Evolutionary conservation across 2,888 invertebrate species (phyloP).

Genomic region (Malacosoma neustria): DNA sequence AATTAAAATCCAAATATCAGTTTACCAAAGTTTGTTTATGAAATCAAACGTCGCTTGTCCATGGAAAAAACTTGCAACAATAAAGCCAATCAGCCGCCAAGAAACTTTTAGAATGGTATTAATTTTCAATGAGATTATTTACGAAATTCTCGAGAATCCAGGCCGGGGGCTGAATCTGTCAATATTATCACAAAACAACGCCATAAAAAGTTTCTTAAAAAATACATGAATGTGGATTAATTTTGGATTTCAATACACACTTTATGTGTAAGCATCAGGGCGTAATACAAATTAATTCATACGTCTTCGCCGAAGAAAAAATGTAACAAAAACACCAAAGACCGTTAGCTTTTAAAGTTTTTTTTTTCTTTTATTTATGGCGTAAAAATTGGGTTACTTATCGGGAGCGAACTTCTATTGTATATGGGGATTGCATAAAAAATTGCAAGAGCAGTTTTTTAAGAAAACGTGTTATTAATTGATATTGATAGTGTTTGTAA

Average conservation of each 20-base stretch:
- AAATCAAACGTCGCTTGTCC: constrained; percentile 42
- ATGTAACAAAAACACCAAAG: constrained; percentile 26
- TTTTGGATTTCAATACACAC: constrained; percentile 67
- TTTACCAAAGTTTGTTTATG: constrained; percentile 37
- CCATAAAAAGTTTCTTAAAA: constrained; percentile 28
- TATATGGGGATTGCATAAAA: constrained; percentile 35
- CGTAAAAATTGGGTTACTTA: constrained; percentile 74
- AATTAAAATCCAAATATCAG: too few species aligned
- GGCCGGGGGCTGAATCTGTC: constrained; percentile 57
- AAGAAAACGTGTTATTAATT: too few species aligned
- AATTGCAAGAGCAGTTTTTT: too few species aligned
- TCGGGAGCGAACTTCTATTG: constrained; percentile 59
- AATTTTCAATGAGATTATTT: constrained; percentile 72
- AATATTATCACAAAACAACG: constrained; percentile 67
- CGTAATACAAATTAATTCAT: constrained; percentile 69
- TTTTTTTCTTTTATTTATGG: constrained; percentile 66
- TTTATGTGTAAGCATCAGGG: constrained; percentile 67
- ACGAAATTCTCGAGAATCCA: constrained; percentile 52
- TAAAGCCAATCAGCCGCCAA: constrained; percentile 52
- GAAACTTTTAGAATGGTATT: constrained; percentile 50
- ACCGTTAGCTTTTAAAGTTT: constrained; percentile 59
- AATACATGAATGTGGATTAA: constrained; percentile 62
- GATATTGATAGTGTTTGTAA: too few species aligned
- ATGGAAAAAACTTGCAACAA: constrained; percentile 56
- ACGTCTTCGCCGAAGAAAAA: constrained; percentile 34